Percentiles rank a stretch among this genome's conserved stretches.
Evolutionary conservation across 2,888 invertebrate genomes (phyloP).

Genomic region (Eupithecia centaureata): DNA sequence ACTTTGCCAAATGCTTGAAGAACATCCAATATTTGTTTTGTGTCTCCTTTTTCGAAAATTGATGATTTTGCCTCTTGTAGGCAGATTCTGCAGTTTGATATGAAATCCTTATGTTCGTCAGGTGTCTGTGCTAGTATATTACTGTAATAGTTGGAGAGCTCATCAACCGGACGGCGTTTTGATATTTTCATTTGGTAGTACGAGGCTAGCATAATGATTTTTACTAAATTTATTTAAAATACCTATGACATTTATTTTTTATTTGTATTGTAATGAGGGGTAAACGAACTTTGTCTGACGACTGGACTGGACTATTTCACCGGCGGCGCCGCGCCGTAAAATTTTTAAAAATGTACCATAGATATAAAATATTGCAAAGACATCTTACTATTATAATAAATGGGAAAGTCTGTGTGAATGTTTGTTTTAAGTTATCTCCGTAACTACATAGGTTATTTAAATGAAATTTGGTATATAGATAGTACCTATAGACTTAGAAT

Average conservation of each 20-base stretch:
- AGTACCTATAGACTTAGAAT: no score
- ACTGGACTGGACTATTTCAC: background rate
- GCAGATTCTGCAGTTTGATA: constrained; percentile 45
- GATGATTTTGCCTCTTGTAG: constrained; percentile 40
- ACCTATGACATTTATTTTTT: background rate
- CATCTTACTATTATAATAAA: no score
- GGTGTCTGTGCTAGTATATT: constrained; percentile 26
- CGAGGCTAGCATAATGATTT: constrained; percentile 38
- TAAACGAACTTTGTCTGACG: background rate
- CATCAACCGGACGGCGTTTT: constrained; percentile 35
- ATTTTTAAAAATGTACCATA: no score
- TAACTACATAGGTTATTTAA: no score
- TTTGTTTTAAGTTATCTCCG: no score
- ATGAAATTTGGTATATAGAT: no score
- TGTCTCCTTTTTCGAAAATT: constrained; percentile 34
- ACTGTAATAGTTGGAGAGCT: constrained; percentile 42
- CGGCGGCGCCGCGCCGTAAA: no score
- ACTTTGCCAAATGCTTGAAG: constrained; percentile 52
- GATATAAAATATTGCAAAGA: no score
- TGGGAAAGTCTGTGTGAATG: no score
- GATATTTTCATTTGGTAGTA: constrained; percentile 40
- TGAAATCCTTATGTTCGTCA: constrained; percentile 23
- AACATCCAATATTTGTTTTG: constrained; percentile 27
- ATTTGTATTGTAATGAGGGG: background rate
- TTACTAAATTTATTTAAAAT: background rate